Conservation (phyloP, 1,140 invertebrate genomes). For the Camponotus floridanus region DNA sequence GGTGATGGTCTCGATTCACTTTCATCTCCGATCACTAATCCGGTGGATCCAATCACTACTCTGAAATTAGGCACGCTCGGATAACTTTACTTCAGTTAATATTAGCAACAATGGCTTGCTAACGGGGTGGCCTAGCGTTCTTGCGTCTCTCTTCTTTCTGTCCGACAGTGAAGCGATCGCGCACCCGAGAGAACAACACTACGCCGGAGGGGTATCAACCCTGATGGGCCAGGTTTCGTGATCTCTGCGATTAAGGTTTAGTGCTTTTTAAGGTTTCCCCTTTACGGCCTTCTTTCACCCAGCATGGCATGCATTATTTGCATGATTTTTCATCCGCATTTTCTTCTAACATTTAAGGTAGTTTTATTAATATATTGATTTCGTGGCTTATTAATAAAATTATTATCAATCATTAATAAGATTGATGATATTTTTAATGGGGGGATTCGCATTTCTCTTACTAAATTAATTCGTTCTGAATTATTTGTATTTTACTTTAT, state of each 20-base stretch:
- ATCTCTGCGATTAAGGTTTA: constrained; percentile 82
- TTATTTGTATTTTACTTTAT: constrained; percentile 5
- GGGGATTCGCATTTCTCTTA: neutral
- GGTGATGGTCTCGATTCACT: constrained; percentile 36
- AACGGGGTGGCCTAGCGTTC: constrained; percentile 78
- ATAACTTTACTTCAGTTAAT: constrained; percentile 39
- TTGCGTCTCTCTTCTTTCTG: constrained; percentile 78
- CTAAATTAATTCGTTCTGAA: neutral
- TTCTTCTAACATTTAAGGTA: neutral
- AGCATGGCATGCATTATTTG: constrained; percentile 25
- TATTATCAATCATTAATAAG: neutral
- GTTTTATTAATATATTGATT: neutral
- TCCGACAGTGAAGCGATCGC: constrained; percentile 87
- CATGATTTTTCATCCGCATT: constrained; percentile 30
- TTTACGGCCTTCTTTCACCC: constrained; percentile 53
- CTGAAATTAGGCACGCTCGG: constrained; percentile 1
- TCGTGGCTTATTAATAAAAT: neutral
- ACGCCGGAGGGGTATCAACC: constrained; percentile 85
- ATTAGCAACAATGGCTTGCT: constrained; percentile 72
- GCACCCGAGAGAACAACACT: constrained; percentile 87
- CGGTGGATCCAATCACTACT: neutral
- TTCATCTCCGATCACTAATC: constrained; percentile 12
- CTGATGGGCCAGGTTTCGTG: constrained; percentile 80
- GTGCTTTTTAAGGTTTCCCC: constrained; percentile 73
- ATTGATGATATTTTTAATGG: neutral